Conservation (phyloP, 2,888 invertebrate species). For the Pseudococcus jackbeardsleyi region DNA sequence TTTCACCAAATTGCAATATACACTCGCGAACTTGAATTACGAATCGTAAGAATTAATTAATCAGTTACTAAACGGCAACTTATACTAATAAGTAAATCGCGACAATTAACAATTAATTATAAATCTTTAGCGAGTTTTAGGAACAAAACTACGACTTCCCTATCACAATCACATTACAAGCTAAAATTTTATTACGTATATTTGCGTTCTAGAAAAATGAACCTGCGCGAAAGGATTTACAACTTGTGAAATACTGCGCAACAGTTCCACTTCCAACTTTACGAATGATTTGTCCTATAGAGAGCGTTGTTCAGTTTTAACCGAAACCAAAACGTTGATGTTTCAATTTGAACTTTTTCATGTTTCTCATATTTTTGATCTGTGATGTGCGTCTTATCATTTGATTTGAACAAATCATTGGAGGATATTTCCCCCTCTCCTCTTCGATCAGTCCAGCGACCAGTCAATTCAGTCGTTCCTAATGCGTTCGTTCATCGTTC, state of each 20-base stretch:
- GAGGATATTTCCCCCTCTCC: no score
- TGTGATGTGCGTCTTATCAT: no score
- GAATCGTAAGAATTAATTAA: background rate
- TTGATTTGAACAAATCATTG: no score
- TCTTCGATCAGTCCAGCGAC: no score
- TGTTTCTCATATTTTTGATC: background rate
- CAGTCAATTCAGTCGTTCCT: no score
- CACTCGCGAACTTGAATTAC: background rate
- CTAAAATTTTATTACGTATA: conserved; percentile 20
- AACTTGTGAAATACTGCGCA: conserved; percentile 18
- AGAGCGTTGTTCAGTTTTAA: background rate
- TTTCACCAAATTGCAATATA: conserved; percentile 46
- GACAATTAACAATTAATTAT: background rate
- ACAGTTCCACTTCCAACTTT: background rate
- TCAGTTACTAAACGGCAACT: background rate
- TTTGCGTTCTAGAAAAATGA: conserved; percentile 56
- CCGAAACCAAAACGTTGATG: background rate
- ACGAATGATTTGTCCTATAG: background rate
- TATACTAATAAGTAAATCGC: conserved; percentile 34
- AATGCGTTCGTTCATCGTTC: no score
- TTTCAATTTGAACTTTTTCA: background rate
- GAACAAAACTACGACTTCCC: conserved; percentile 12
- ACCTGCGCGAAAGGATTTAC: conserved; percentile 26
- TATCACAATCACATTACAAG: conserved; percentile 35
- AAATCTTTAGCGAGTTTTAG: background rate